Percentiles rank a stretch among this genome's conserved stretches.
Evolutionary conservation across 2,888 invertebrate species (phyloP).

Genomic region (Bellardia pandia): DNA sequence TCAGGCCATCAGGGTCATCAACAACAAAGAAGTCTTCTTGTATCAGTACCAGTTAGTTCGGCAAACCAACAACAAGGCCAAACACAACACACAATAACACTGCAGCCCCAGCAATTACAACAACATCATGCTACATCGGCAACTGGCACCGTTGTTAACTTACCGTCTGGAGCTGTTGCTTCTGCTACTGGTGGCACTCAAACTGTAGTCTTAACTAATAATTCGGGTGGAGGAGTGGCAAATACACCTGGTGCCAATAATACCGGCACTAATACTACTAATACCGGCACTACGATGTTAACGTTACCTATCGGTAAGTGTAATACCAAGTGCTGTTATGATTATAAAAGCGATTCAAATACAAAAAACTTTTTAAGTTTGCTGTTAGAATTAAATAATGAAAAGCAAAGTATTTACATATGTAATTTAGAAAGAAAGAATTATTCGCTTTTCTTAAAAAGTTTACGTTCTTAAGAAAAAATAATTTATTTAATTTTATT

Average conservation of each 20-base stretch:
- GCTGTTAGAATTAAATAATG: background rate
- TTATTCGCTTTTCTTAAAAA: conserved; percentile 25
- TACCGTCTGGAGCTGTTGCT: conserved; percentile 77
- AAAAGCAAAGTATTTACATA: conserved; percentile 19
- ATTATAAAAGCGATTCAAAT: conserved; percentile 16
- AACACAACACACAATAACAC: conserved; percentile 79
- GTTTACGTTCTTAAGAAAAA: background rate
- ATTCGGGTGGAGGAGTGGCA: conserved; percentile 69
- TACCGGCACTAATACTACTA: conserved; percentile 41
- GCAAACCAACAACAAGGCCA: conserved; percentile 81
- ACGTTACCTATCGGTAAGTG: conserved; percentile 87
- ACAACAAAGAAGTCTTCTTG: conserved; percentile 86
- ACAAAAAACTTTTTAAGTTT: background rate
- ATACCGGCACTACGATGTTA: conserved; percentile 84
- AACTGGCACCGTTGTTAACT: conserved; percentile 84
- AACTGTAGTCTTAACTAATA: conserved; percentile 83
- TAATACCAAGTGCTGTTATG: conserved; percentile 61
- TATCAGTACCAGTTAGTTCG: conserved; percentile 87
- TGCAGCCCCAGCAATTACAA: conserved; percentile 82
- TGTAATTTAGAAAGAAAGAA: background rate
- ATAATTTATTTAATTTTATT: conserved; percentile 59
- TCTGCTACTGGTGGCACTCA: conserved; percentile 81
- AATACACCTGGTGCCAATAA: conserved; percentile 68
- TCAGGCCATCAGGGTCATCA: conserved; percentile 76
- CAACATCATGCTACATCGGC: conserved; percentile 82